Evolutionary conservation across 2,888 invertebrate genomes (phyloP).

Genomic region (Ophonus ardosiacus): DNA sequence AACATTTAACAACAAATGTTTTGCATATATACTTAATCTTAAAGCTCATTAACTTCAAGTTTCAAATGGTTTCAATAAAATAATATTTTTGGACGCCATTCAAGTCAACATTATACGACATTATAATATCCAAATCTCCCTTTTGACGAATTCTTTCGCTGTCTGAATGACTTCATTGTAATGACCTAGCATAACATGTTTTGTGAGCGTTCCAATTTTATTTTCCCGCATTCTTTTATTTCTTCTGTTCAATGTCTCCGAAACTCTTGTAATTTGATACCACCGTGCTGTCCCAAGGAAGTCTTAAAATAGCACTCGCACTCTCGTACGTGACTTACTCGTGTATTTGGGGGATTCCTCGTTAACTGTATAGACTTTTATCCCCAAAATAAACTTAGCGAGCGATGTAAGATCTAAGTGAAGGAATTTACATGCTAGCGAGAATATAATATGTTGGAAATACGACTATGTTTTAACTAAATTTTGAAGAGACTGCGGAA

Average conservation of each 20-base stretch:
- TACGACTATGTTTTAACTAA: no score
- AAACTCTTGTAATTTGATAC: background rate
- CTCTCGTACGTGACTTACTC: conserved; percentile 17
- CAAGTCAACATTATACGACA: no score
- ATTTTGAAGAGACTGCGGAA: no score
- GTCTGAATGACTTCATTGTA: background rate
- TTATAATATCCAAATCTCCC: no score
- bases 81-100: no score
- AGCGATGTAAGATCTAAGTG: background rate
- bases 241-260: conserved; percentile 6
- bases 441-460: no score
- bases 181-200: conserved; percentile 38
- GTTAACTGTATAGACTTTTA: background rate
- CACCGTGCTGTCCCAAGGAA: conserved; percentile 15
- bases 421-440: no score
- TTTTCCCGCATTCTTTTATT: conserved; percentile 14
- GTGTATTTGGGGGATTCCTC: conserved; percentile 39
- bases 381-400: background rate
- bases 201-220: conserved; percentile 27
- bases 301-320: conserved; percentile 1
- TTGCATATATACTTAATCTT: no score
- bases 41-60: no score
- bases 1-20: no score
- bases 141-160: background rate
- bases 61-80: no score